These are phyloP conservation scores for Andrena praecox DNA, from an alignment of 2,888 invertebrate species.

Conservation along the genomic window DNA sequence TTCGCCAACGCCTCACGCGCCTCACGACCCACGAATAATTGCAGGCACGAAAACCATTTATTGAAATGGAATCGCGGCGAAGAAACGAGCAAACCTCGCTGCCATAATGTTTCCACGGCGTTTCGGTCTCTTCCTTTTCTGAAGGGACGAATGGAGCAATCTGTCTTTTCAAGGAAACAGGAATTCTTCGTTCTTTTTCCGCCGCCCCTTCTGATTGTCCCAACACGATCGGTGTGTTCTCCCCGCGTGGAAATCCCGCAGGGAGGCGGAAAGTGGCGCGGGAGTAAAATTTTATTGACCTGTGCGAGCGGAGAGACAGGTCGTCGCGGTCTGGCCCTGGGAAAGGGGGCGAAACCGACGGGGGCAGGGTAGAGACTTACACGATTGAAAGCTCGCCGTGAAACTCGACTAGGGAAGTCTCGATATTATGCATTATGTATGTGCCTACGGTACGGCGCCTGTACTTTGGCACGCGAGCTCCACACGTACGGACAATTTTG, in stretches of 20 bases:
- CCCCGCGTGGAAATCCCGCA: conserved; percentile 37
- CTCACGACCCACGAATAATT: background rate
- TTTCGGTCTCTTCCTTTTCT: conserved; percentile 9
- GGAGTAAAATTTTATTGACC: conserved; percentile 76
- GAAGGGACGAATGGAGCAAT: conserved; percentile 16
- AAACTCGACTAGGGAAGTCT: conserved; percentile 80
- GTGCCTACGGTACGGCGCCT: conserved; percentile 78
- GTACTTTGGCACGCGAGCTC: conserved; percentile 80
- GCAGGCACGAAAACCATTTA: background rate
- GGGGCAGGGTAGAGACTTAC: conserved; percentile 71
- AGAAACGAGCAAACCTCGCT: background rate
- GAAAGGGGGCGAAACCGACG: conserved; percentile 32
- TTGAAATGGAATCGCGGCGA: background rate
- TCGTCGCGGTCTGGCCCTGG: conserved; percentile 10
- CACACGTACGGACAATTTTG: conserved; percentile 58
- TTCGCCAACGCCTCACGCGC: background rate
- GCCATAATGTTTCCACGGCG: background rate
- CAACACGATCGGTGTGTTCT: conserved; percentile 26
- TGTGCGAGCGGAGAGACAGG: conserved; percentile 46
- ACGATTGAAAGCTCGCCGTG: conserved; percentile 83
- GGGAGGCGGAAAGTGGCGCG: conserved; percentile 33
- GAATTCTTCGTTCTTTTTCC: conserved; percentile 15
- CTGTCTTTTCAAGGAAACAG: conserved; percentile 37
- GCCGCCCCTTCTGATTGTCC: conserved; percentile 32
- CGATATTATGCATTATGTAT: conserved; percentile 83